Percentiles rank a stretch among this genome's conserved stretches.
phyloP scores from a whole-genome alignment of 2,888 invertebrate genomes.

The Chrysopilus asiliformis region DNA sequence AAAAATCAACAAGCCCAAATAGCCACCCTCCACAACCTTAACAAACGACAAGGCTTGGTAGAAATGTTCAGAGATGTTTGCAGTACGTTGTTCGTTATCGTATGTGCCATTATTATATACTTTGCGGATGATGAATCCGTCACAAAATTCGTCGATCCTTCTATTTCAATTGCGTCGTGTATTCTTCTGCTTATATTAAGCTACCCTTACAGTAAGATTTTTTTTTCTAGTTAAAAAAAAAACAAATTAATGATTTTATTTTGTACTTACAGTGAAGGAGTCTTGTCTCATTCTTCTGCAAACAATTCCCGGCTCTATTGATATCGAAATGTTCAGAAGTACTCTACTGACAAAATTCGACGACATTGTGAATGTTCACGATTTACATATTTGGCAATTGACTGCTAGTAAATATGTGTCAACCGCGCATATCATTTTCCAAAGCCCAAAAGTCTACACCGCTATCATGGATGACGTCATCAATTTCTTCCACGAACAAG shows the following conservation, averaged over 20 bases:
- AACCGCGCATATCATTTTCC: slow-evolving; percentile 69
- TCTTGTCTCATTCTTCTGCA: slow-evolving; percentile 79
- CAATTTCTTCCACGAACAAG: slow-evolving; percentile 64
- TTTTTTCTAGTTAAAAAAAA: not conserved
- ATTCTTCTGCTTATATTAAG: slow-evolving; percentile 56
- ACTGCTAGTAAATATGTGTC: slow-evolving; percentile 67
- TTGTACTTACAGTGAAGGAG: slow-evolving; percentile 59
- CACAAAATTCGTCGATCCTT: slow-evolving; percentile 61
- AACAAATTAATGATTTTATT: slow-evolving; percentile 10
- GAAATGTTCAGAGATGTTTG: slow-evolving; percentile 50
- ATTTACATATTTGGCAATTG: slow-evolving; percentile 81
- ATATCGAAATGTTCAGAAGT: slow-evolving; percentile 54
- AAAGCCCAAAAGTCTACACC: slow-evolving; percentile 46
- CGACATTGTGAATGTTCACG: slow-evolving; percentile 64
- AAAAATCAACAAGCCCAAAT: slow-evolving; percentile 14
- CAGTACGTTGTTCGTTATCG: slow-evolving; percentile 62
- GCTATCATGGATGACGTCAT: slow-evolving; percentile 48
- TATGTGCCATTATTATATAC: slow-evolving; percentile 47
- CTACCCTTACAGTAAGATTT: slow-evolving; percentile 63
- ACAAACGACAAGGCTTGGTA: slow-evolving; percentile 31
- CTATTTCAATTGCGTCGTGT: slow-evolving; percentile 62
- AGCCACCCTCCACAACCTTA: not conserved
- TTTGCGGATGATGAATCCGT: slow-evolving; percentile 42
- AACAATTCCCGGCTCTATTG: slow-evolving; percentile 81
- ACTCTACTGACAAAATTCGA: slow-evolving; percentile 53